These are phyloP conservation scores for Norana najaformis DNA, from an alignment of 2,888 invertebrate species.

Conservation along the genomic window DNA sequence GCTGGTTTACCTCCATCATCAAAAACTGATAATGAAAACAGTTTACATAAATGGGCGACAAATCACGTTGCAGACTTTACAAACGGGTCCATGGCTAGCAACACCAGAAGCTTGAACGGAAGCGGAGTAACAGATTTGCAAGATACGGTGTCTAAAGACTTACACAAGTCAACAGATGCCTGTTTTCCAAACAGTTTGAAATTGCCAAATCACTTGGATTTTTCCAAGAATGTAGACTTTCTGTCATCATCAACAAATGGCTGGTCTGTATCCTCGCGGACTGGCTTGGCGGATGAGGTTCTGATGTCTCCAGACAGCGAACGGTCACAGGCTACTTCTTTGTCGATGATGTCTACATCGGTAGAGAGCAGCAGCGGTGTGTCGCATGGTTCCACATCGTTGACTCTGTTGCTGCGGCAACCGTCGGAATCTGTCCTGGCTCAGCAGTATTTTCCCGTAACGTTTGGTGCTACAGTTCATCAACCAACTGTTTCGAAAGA, in stretches of 20 bases:
- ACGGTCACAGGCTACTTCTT: not conserved
- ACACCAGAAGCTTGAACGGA: not conserved
- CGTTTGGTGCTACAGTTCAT: slow-evolving; percentile 22
- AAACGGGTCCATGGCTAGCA: not conserved
- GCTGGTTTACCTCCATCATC: not conserved
- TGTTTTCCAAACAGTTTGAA: not conserved
- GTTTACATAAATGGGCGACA: not conserved
- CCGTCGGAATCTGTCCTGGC: not conserved
- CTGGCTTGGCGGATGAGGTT: not conserved
- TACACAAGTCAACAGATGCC: not conserved
- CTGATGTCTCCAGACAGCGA: not conserved
- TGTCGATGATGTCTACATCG: slow-evolving; percentile 15
- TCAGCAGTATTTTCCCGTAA: slow-evolving; percentile 9
- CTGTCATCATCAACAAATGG: not conserved
- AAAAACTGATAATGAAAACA: not conserved
- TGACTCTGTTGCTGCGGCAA: slow-evolving; percentile 25
- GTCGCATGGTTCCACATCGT: not conserved
- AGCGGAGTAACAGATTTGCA: not conserved
- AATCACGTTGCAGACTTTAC: not conserved
- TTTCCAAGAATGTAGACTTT: not conserved
- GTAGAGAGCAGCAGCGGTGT: not conserved
- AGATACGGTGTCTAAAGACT: not conserved
- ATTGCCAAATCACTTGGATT: not conserved
- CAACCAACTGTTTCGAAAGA: not conserved
- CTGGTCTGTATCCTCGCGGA: not conserved